A percentile compares a stretch with the other conserved stretches of the same genome.
Conservation (phyloP, 30 jellyfish, hydroid and myxozoan genomes). For the Calvadosia cruxmelitensis region DNA sequence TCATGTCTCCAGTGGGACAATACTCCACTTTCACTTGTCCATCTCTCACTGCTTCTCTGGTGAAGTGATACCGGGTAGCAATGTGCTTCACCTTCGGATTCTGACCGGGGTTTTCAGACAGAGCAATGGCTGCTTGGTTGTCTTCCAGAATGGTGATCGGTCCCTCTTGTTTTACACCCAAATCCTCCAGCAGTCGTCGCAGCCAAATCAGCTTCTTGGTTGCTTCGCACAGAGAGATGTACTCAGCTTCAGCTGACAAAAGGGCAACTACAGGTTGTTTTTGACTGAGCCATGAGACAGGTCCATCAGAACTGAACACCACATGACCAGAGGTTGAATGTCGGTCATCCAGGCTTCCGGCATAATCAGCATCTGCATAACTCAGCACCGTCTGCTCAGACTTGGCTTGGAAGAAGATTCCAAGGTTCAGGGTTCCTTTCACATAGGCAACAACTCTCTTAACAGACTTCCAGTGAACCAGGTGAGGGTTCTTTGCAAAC, state of each 20-base stretch:
- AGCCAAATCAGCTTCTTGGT: conserved; percentile 30
- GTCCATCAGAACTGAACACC: conserved; percentile 10
- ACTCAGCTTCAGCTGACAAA: conserved; percentile 47
- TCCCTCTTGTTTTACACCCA: background rate
- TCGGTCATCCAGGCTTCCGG: conserved; percentile 35
- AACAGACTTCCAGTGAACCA: conserved; percentile 38
- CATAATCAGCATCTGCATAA: conserved; percentile 47
- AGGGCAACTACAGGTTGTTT: conserved; percentile 26
- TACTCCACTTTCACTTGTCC: conserved; percentile 11
- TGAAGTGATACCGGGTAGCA: conserved; percentile 11
- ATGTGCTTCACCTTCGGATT: conserved; percentile 34
- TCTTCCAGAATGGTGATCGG: conserved; percentile 13
- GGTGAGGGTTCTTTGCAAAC: conserved; percentile 1
- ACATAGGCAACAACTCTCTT: conserved; percentile 33
- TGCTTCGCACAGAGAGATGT: conserved; percentile 14
- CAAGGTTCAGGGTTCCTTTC: too few relatives aligned
- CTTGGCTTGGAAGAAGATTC: too few relatives aligned
- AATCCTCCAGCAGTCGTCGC: conserved; percentile 7
- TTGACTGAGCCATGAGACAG: conserved; percentile 32
- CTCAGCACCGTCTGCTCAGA: conserved; percentile 6
- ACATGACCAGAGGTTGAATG: conserved; percentile 27
- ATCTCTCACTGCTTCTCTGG: conserved; percentile 8
- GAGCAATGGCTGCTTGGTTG: conserved; percentile 12
- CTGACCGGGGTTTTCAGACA: conserved; percentile 21
- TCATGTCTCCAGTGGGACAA: conserved; percentile 37